These are phyloP conservation scores for Harpalus rubripes DNA, from an alignment of 2,888 invertebrate genomes.

Conservation along the genomic window DNA sequence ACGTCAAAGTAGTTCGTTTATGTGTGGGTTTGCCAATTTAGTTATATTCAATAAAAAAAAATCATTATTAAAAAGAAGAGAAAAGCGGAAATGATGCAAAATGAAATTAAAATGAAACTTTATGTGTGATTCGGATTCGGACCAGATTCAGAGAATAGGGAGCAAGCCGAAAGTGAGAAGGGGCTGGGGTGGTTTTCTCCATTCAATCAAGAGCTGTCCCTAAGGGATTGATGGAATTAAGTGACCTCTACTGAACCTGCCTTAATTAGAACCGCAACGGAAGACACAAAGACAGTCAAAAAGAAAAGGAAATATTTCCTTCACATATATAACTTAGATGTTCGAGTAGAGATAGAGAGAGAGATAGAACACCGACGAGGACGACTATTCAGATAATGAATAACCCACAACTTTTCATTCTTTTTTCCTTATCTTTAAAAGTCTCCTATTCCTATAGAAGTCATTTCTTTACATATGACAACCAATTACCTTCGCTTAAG, in stretches of 20 bases:
- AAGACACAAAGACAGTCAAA: conserved; percentile 64
- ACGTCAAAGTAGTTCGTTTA: too few relatives aligned
- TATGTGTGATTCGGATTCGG: background rate
- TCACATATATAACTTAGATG: conserved; percentile 57
- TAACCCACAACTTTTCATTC: conserved; percentile 2
- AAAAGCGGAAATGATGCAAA: background rate
- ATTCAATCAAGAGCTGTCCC: conserved; percentile 75
- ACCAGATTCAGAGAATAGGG: background rate
- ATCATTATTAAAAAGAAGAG: background rate
- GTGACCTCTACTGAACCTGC: conserved; percentile 73
- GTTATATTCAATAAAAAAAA: background rate
- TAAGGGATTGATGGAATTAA: conserved; percentile 74
- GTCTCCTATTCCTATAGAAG: background rate
- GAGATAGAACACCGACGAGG: background rate
- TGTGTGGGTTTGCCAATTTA: too few relatives aligned
- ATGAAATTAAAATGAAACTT: background rate
- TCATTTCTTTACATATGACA: too few relatives aligned
- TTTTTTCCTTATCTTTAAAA: background rate
- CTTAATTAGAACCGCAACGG: conserved; percentile 66
- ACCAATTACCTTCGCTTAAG: too few relatives aligned
- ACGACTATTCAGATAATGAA: background rate
- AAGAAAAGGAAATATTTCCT: conserved; percentile 66
- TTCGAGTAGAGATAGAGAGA: background rate
- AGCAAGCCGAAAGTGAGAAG: conserved; percentile 40
- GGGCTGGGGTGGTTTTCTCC: conserved; percentile 68